Percentiles rank a stretch among this genome's conserved stretches.
These are phyloP conservation scores for Sarcophaga subvicina DNA, from an alignment of 2,888 invertebrate species.

Conservation along the genomic window DNA sequence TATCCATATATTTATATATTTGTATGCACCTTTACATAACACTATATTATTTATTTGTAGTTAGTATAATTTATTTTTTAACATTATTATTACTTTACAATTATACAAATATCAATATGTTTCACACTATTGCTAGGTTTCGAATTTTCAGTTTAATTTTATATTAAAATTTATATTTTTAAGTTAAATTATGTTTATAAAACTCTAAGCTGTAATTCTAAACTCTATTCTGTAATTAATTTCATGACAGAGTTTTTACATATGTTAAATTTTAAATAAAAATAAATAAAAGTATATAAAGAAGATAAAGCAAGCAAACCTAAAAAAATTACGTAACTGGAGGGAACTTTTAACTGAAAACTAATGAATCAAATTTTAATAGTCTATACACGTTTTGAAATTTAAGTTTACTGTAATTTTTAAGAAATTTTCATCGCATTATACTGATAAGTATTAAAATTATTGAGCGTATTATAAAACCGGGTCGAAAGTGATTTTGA, in stretches of 20 bases:
- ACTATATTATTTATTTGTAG: conserved; percentile 23
- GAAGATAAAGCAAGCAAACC: conserved; percentile 25
- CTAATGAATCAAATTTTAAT: not conserved
- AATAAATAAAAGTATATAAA: conserved; percentile 20
- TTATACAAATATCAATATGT: conserved; percentile 68
- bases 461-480: too few species aligned
- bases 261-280: conserved; percentile 31
- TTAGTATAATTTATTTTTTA: conserved; percentile 41
- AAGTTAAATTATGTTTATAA: conserved; percentile 23
- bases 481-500: too few species aligned
- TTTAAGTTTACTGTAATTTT: too few species aligned
- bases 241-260: conserved; percentile 15
- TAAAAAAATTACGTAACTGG: not conserved
- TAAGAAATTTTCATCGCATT: too few species aligned
- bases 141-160: conserved; percentile 29
- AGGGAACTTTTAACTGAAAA: conserved; percentile 7
- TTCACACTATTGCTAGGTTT: conserved; percentile 61
- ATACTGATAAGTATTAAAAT: too few species aligned
- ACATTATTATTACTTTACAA: conserved; percentile 60
- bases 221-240: conserved; percentile 23
- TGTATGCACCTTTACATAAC: conserved; percentile 54
- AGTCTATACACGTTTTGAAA: too few species aligned
- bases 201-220: not conserved
- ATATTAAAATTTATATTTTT: conserved; percentile 5
- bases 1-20: conserved; percentile 26